Evolutionary conservation across 2,888 invertebrate genomes (phyloP).

Genomic region (Saturnia japonica): DNA sequence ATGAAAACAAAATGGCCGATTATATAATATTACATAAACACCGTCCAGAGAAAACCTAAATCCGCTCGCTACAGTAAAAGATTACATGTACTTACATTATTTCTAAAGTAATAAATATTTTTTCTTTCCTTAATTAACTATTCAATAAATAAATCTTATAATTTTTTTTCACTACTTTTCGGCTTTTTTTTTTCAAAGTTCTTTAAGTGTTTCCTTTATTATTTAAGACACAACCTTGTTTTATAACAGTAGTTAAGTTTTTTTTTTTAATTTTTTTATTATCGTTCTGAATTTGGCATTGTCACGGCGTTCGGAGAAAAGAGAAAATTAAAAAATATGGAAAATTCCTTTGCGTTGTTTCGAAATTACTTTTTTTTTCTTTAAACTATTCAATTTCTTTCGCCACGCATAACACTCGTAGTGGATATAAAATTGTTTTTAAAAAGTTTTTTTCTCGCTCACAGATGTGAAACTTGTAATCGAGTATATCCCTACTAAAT

Average conservation of each 20-base stretch:
- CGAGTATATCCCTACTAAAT: slow-evolving; percentile 61
- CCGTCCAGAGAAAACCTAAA: slow-evolving; percentile 7
- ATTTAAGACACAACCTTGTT: slow-evolving; percentile 78
- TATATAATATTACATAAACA: not conserved
- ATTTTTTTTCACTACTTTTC: slow-evolving; percentile 63
- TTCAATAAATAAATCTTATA: slow-evolving; percentile 78
- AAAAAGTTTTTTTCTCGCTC: slow-evolving; percentile 64
- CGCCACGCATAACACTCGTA: slow-evolving; percentile 18
- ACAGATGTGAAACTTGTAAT: slow-evolving; percentile 52
- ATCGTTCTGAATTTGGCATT: slow-evolving; percentile 72
- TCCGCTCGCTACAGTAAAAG: slow-evolving; percentile 72
- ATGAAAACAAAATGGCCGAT: slow-evolving; percentile 19
- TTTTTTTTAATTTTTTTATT: slow-evolving; percentile 54
- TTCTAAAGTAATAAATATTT: slow-evolving; percentile 78
- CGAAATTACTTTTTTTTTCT: slow-evolving; percentile 22
- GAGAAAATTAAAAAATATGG: slow-evolving; percentile 41
- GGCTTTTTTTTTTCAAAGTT: slow-evolving; percentile 51
- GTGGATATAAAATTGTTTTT: slow-evolving; percentile 64
- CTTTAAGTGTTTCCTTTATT: slow-evolving; percentile 68
- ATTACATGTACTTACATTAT: slow-evolving; percentile 64
- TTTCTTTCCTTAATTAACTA: slow-evolving; percentile 70
- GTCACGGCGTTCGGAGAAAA: slow-evolving; percentile 51
- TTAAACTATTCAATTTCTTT: slow-evolving; percentile 29
- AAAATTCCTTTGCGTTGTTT: slow-evolving; percentile 37
- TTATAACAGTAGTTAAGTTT: slow-evolving; percentile 69